Base-by-base conservation (phyloP, 2,113 vertebrate species). In the Mesembrinibis cayennensis region DNA sequence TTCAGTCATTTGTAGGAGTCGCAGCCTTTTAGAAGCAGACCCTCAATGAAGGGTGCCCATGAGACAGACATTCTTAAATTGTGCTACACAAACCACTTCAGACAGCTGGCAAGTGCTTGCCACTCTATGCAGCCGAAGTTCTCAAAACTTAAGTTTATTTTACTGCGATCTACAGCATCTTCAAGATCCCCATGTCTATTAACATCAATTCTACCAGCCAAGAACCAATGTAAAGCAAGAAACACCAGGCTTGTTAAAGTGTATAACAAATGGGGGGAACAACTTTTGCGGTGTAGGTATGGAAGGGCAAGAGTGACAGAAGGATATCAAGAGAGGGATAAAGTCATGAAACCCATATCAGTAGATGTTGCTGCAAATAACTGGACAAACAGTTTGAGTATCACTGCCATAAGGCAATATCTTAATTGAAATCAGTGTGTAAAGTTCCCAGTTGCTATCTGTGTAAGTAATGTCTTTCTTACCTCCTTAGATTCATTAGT, bases 31-130 rank as follows among this genome's bases (percentile, higher is more conserved):
- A 70, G 15, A 34, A 79, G 15, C 56, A 38, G 34, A 2, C 6
- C 52, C 58, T 21, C n/a, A 22, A 0, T 4, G 49, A 38, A 38
- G 40, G 21, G 1, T 40, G 11, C 17, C 40, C 83, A 29, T 0
- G 3, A 52, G 23, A n/a, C 32, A 71, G 20, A 26, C 7, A 4
- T 26, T 32, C 50, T 13, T 3, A 27, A 67, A 23, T 4, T 42
- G 3, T 29, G 23, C 76, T 13, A 2, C 81, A 23, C 36, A 72
- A 69, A 25, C 25, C 52, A 30, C 61, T 56, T 10, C 40, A 38
- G 42, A 6, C 11, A 44, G 2, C 66, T 21, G 56, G 34, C 38
- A 19, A 63, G n/a, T 50, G 38, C n/a, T 50, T 36, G 11, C 4
- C 44, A 11, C n/a, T 45, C 34, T 26, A 1, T 4, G 34, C 63